Percentiles rank a stretch among this genome's conserved stretches.
Conservation (phyloP, 2,888 invertebrate genomes). For the Lithophane semibrunnea region DNA sequence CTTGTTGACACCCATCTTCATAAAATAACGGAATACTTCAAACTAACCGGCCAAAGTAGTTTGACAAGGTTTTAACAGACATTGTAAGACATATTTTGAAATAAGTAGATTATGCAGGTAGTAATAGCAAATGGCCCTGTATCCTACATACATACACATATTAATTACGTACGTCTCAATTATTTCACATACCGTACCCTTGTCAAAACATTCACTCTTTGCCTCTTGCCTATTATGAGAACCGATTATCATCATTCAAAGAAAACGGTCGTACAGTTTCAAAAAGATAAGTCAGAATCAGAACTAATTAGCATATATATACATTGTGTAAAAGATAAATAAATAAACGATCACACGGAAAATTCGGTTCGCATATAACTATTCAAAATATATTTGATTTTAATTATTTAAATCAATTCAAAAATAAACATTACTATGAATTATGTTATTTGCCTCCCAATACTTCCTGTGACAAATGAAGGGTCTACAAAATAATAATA, state of each 20-base stretch:
- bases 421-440: conserved; percentile 13
- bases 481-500: neutral
- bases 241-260: neutral
- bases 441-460: conserved; percentile 1
- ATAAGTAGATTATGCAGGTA: neutral
- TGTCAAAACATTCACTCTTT: conserved; percentile 32
- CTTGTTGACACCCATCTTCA: conserved; percentile 22
- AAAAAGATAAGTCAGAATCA: neutral
- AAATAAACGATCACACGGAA: conserved; percentile 12
- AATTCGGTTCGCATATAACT: neutral
- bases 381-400: neutral
- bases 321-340: neutral
- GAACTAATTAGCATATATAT: neutral
- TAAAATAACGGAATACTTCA: conserved; percentile 25
- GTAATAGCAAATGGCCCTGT: neutral
- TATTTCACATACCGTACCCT: conserved; percentile 20
- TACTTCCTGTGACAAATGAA: neutral
- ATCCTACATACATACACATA: neutral
- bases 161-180: conserved; percentile 29
- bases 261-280: neutral
- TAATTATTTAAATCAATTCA: conserved; percentile 7
- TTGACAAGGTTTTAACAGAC: neutral
- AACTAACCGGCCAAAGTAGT: neutral
- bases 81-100: neutral
- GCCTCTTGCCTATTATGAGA: neutral